Evolutionary conservation across 2,888 invertebrate species (phyloP), one percentile per base, ranked within the genome.

Genomic region (Xestoiulus laeticollis): DNA sequence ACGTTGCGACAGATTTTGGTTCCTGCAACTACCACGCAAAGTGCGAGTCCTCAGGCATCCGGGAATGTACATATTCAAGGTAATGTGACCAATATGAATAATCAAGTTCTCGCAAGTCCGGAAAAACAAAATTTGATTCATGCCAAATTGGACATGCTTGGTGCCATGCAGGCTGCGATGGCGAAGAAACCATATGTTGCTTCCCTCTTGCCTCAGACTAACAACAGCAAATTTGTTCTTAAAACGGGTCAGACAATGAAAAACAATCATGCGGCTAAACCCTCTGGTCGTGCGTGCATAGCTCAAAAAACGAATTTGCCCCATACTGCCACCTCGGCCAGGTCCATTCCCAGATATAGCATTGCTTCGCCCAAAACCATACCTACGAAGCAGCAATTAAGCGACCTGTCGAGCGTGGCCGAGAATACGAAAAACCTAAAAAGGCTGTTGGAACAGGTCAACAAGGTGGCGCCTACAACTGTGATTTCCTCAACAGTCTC

Each of bases 1-100:
- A 89, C 88, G 8, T 85, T 88, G 26, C 78, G 88, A 14, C 89
- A 89, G 83, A 89, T 87, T 38, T 59, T 89, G 12, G 88, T 88
- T 10, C 87, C 68, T 33, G 68, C 84, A 26, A 0, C 89, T 10
- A 86, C 16, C 59, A 2, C 82, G 19, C 38, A 19, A 19, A 26
- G n/a, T 2, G n/a, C n/a, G 3, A 38, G 38, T 85, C 12, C 43
- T 14, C 85, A 38, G 14, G 30, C 30, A 30, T 14, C 30, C 30
- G 1, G 78, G 14, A 14, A 78, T 78, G 16, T 30, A 4, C 30
- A 78, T 78, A 1, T 26, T 26, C 78, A 26, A 16, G 26, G 30
- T 32, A 14, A 78, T 4, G 86, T 48, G 1, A 86, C 22, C 30
- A 53, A 26, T 53, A 12, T 53, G 32, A 12, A 30, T 26, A 78